Base-by-base conservation (phyloP, 2,113 vertebrate species). In the Lycocorax pyrrhopterus region DNA sequence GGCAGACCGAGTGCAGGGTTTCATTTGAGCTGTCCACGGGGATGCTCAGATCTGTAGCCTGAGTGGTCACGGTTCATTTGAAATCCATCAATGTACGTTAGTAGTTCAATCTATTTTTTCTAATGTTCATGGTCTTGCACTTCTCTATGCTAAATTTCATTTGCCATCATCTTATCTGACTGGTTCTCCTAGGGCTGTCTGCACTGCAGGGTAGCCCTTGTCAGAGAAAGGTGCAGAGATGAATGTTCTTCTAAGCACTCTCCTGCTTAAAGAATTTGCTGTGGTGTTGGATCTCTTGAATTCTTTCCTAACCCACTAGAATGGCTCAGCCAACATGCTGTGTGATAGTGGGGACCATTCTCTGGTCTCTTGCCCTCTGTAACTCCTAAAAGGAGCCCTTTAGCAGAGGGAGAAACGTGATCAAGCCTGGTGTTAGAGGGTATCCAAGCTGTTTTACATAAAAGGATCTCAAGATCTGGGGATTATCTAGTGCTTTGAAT, bases 61-160 rank as follows among this genome's bases (percentile, higher is more conserved):
- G 6, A 51, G 49, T 26, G 52, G 81, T 94, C 86, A 93, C 0
- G 17, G 68, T 91, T 91, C 49, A 4, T 94, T 96, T 96, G 82
- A 82, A 93, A 94, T 87, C 84, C 53, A 79, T 94, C 78, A 67
- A 1, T 44, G 62, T 84, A 78, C 55, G 83, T 60, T 66, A 84
- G 74, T 62, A 69, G 67, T 94, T 92, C 46, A 83, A 62, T 91
- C 87, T 93, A 58, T 90, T 96, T 83, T 84, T 82, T 89, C 79
- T 89, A 60, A 82, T 67, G 51, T 82, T 93, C 71, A 84, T 96
- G 97, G 63, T 63, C 69, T 90, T 93, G 66, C 23, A 55, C 35
- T 91, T 63, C 46, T 93, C 51, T 76, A 27, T 2, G 7, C 55
- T 83, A 81, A 74, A 94, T 93, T 94, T 59, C 35, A 68, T 93